Base-by-base conservation (phyloP, 1,140 invertebrate species). In the Tetragnatha versicolor region DNA sequence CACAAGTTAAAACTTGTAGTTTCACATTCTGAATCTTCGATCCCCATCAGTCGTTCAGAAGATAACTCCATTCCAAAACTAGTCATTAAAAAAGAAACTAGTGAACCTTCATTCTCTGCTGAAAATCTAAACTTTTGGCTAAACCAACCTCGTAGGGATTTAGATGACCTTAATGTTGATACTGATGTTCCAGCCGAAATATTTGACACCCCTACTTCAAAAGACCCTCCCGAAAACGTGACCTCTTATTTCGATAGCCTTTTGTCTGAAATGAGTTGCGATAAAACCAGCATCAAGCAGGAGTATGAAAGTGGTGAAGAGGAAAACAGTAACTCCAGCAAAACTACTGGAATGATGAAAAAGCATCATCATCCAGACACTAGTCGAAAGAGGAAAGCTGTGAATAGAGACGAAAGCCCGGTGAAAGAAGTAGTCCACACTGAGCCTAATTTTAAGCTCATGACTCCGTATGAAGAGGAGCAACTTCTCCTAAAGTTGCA, bases 391-490 rank as follows among this genome's bases (percentile, higher is more conserved):
- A 35, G 65, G 9, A 79, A 45, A 47, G 76, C 51, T 20, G 65
- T 79, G 4, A 61, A 78, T 20, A 73, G 60, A 68, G 76, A 81
- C 17, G 76, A 81, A 70, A 77, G 47, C 22, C 58, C 63, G 17
- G 37, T 51, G 3, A 65, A 81, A 35, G 55, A 79, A 45, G 20
- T 29, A 20, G 25, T 69, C 3, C 4, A 20, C 20, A 14, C 27
- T 35, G 53, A 45, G 17, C 27, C 61, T 17, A 73, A 72, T 42
- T 79, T 29, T 22, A 58, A 20, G 2, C 27, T 75, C 7, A 80
- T 80, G 79, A 47, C 7, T 20, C 47, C 60, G 12, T 80, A 75
- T 75, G 79, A 80, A 49, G 79, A 80, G 39, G 49, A 75, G 6
- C 39, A 42, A n/a, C 14, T 80, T n/a, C 25, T 80, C 7, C 27